Base-by-base conservation (phyloP, 2,113 vertebrate species). In the Oenanthe oenanthe region DNA sequence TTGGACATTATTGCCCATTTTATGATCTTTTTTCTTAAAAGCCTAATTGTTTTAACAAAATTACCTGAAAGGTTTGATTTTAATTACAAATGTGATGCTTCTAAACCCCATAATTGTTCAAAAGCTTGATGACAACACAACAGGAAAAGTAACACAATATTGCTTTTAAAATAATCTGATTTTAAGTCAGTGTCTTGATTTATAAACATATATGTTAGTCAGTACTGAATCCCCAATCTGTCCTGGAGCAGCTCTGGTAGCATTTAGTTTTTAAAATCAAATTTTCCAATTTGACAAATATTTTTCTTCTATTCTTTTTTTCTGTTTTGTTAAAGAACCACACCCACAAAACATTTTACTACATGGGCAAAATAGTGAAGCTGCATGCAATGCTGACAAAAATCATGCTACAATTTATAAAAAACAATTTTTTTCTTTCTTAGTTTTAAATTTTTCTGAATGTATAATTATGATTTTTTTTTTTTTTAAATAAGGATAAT, bases 351-450 rank as follows among this genome's bases (percentile, higher is more conserved):
- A 25, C 2, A n/a, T 71, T 74, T 71, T 61, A 22, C 3, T 61
- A 11, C 19, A 15, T 38, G 17, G 36, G 6, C 6, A 66, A 89
- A 96, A 47, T 17, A 56, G 11, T 57, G n/a, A 77, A 85, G 36
- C 18, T 70, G 13, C 50, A 51, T 14, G 15, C 5, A 53, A 28
- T n/a, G 14, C 3, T 26, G 19, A 31, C 7, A 74, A 57, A 88
- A 73, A 73, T 9, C 1, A 0, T n/a, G 4, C 7, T 68, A 45
- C 4, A 14, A 1, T 4, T 78, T 54, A 17, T 10, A 45, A 51
- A 1, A 53, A 91, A 40, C 7, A 56, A 9, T 17, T 22, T 12
- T 61, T 58, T 72, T 18, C 9, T 45, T 36, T 60, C 13, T 32
- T 20, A 16, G 7, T 29, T 79, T 50, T 15, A 24, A 25, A 11